Evolutionary conservation across 2,797 vertebrate genomes (phyloP).

Genomic region (Leptodactylus fallax): DNA sequence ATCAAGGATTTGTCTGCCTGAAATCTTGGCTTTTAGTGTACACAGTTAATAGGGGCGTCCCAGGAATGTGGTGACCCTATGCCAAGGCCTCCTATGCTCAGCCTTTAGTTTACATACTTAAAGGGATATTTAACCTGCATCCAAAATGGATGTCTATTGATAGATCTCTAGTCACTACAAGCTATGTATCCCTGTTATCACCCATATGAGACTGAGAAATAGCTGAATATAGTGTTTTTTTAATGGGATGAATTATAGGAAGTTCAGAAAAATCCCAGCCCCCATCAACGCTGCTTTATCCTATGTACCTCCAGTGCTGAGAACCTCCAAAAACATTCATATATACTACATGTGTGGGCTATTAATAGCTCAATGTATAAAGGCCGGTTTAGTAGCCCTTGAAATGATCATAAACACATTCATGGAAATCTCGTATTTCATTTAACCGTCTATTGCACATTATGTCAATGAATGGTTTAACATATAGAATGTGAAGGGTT

Average conservation of each 20-base stretch:
- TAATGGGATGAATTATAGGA: not conserved
- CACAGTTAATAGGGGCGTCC: not conserved
- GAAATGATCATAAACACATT: not conserved
- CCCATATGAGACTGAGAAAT: no score
- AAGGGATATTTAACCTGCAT: not conserved
- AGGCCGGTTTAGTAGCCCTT: not conserved
- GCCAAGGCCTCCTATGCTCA: no score
- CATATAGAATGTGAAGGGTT: not conserved
- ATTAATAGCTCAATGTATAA: not conserved
- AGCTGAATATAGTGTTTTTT: not conserved
- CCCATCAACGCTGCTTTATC: not conserved
- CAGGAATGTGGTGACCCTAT: not conserved
- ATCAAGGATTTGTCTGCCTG: no score
- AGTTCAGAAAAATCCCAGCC: not conserved
- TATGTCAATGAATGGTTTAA: no score
- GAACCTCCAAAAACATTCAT: not conserved
- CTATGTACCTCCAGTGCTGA: not conserved
- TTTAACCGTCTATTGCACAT: no score
- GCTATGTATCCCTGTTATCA: not conserved
- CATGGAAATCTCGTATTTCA: not conserved
- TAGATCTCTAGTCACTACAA: not conserved
- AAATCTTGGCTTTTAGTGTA: no score
- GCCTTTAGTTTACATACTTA: not conserved
- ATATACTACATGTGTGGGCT: not conserved
- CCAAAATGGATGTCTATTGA: not conserved